Evolutionary conservation across 2,888 invertebrate genomes (phyloP).

Genomic region (Pollenia griseotomentosa): DNA sequence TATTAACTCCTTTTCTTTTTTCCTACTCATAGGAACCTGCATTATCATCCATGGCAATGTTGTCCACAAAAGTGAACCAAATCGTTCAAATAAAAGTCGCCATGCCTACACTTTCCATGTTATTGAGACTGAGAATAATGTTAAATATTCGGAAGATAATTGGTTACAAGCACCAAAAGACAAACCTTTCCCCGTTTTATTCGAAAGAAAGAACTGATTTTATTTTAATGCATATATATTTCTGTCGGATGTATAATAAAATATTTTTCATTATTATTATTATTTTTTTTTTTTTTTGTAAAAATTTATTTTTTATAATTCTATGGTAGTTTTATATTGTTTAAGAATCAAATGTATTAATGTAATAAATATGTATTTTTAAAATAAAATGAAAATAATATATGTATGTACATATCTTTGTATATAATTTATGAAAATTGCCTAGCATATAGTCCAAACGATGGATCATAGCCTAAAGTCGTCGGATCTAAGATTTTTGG

Average conservation of each 20-base stretch:
- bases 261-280: no score
- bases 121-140: slow-evolving; percentile 90
- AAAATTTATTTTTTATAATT: slow-evolving; percentile 36
- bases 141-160: slow-evolving; percentile 90
- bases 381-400: slow-evolving; percentile 6
- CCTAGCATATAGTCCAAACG: no score
- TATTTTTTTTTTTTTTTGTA: slow-evolving; percentile 1
- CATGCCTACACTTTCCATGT: slow-evolving; percentile 98
- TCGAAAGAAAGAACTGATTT: slow-evolving; percentile 79
- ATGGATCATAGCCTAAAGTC: no score
- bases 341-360: slow-evolving; percentile 62
- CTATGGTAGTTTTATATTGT: slow-evolving; percentile 45
- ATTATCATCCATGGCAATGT: slow-evolving; percentile 96
- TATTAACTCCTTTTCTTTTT: background rate
- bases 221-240: background rate
- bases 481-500: no score
- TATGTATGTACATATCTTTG: no score
- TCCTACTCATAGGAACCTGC: slow-evolving; percentile 88
- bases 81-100: slow-evolving; percentile 92
- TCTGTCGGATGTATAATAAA: background rate
- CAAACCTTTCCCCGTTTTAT: slow-evolving; percentile 89
- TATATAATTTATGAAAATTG: no score
- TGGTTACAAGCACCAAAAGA: slow-evolving; percentile 92
- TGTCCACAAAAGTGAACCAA: slow-evolving; percentile 95
- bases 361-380: slow-evolving; percentile 40